These are phyloP conservation scores for Callitettix versicolor DNA, from an alignment of 1,140 invertebrate species.

Conservation along the genomic window DNA sequence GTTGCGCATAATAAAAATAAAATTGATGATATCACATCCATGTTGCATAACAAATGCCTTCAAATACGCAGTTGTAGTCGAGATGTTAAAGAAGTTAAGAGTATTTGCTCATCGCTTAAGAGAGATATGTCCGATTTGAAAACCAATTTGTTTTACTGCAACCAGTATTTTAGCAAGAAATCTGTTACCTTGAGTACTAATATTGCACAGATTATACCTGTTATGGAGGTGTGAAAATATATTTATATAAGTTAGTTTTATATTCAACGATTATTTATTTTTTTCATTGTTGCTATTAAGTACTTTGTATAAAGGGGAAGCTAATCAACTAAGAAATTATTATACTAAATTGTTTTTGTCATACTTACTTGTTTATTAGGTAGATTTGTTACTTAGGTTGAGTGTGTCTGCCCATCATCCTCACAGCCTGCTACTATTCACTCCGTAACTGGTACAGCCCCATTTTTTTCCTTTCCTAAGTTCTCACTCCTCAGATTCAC, in stretches of 20 bases:
- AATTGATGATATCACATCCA: conserved; percentile 3
- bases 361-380: too few relatives aligned
- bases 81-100: conserved; percentile 3
- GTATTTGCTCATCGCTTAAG: neutral
- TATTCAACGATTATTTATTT: neutral
- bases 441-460: too few relatives aligned
- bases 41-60: conserved; percentile 4
- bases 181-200: neutral
- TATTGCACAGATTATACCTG: neutral
- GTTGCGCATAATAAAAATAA: conserved; percentile 3
- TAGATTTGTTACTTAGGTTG: too few relatives aligned
- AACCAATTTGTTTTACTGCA: neutral
- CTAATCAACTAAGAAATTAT: too few relatives aligned
- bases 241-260: neutral
- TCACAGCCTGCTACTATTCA: too few relatives aligned
- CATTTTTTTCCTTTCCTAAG: too few relatives aligned
- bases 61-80: neutral
- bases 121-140: conserved; percentile 3
- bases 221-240: neutral
- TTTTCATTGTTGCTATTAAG: too few relatives aligned
- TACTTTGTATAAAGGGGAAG: too few relatives aligned
- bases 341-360: too few relatives aligned
- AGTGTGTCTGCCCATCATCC: too few relatives aligned
- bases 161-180: neutral
- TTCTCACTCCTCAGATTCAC: too few relatives aligned